These are phyloP conservation scores for Aviceda subcristata DNA, from an alignment of 2,113 vertebrate genomes.

Conservation along the genomic window DNA sequence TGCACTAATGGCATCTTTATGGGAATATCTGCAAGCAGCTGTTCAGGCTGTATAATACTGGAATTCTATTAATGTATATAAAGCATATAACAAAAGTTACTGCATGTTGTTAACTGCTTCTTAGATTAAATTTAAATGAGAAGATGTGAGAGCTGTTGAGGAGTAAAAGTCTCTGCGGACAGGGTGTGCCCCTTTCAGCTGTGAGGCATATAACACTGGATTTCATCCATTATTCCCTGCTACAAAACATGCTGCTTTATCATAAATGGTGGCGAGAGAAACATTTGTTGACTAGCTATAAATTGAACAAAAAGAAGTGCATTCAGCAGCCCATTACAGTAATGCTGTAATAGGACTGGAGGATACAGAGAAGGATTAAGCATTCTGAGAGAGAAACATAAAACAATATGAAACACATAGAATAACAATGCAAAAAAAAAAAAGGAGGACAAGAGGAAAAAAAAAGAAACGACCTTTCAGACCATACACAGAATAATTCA, in stretches of 20 bases:
- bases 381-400: neutral
- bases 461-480: neutral
- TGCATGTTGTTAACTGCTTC: neutral
- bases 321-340: neutral
- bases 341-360: neutral
- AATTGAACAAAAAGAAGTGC: neutral
- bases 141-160: neutral
- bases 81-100: neutral
- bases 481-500: neutral
- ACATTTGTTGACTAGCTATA: neutral
- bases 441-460: fast-evolving
- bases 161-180: neutral
- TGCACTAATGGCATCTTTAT: neutral
- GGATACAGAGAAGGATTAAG: neutral
- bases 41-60: neutral
- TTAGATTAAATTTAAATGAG: neutral
- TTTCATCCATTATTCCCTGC: neutral
- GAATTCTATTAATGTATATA: fast-evolving
- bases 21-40: neutral
- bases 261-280: neutral
- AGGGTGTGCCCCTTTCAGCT: neutral
- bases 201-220: neutral
- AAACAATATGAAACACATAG: slow-evolving; percentile 47
- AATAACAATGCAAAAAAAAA: neutral
- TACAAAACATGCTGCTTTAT: neutral